A percentile compares a stretch with the other conserved stretches of the same genome.
Evolutionary conservation across 2,113 vertebrate species (phyloP).

Genomic region (Pavo muticus): DNA sequence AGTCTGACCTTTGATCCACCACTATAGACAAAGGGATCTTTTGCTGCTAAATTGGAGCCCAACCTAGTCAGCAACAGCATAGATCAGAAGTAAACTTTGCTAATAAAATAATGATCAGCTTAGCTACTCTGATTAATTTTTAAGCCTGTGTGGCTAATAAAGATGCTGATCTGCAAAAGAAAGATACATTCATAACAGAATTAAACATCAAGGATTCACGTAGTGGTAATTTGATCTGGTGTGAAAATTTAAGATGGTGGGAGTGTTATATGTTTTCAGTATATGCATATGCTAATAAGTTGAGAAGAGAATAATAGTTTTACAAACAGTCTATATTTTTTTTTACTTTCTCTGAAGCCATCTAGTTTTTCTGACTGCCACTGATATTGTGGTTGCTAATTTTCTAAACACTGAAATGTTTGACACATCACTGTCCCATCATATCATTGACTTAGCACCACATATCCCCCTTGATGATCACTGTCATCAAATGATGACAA

Average conservation of each 20-base stretch:
- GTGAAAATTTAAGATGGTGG: background rate
- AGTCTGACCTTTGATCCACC: slow-evolving; percentile 70
- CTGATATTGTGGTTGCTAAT: background rate
- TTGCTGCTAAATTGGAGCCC: slow-evolving; percentile 50
- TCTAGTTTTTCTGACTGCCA: background rate
- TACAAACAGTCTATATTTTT: background rate
- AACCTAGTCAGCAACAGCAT: background rate
- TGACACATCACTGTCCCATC: background rate
- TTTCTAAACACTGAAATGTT: background rate
- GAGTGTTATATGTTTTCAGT: background rate
- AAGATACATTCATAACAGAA: background rate
- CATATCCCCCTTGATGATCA: background rate
- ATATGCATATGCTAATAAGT: background rate
- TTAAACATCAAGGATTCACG: background rate
- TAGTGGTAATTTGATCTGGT: background rate
- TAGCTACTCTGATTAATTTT: background rate
- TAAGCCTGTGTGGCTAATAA: background rate
- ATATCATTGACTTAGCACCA: background rate
- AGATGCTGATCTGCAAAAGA: background rate
- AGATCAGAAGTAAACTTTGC: slow-evolving; percentile 13
- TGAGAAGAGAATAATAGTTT: background rate
- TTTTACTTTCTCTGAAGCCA: background rate
- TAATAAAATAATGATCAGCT: background rate
- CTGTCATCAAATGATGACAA: too few species aligned
- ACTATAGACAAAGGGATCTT: slow-evolving; percentile 59